These are phyloP conservation scores for Pterophyllum scalare DNA, from an alignment of 2,113 vertebrate genomes.

Conservation along the genomic window DNA sequence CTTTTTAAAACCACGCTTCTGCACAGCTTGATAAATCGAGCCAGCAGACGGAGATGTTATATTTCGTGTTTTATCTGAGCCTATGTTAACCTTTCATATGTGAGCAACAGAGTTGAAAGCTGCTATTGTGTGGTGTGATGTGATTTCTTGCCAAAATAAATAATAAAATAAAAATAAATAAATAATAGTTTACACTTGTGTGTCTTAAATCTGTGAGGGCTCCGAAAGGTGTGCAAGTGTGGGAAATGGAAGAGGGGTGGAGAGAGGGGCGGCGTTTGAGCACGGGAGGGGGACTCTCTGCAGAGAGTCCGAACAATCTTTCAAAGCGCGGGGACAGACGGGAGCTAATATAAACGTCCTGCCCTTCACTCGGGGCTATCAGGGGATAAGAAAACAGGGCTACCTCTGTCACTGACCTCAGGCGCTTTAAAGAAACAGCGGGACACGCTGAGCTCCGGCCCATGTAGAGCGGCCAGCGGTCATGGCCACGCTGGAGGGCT, in stretches of 20 bases:
- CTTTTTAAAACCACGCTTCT: not conserved
- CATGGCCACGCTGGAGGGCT: conserved; percentile 78
- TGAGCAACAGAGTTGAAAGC: not conserved
- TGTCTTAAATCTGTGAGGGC: not conserved
- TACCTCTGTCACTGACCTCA: conserved; percentile 68
- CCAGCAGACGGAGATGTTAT: not conserved
- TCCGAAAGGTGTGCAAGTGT: not conserved
- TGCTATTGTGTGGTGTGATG: not conserved
- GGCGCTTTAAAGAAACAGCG: conserved; percentile 51
- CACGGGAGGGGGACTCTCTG: conserved; percentile 46
- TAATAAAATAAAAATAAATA: not conserved
- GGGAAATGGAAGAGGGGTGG: conserved; percentile 11
- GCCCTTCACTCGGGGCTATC: conserved; percentile 71
- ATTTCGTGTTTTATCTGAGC: not conserved
- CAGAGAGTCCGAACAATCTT: conserved; percentile 38
- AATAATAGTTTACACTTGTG: not conserved
- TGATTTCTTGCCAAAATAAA: not conserved
- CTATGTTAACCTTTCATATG: not conserved
- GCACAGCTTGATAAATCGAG: not conserved
- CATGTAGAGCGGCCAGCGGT: conserved; percentile 58
- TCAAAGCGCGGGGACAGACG: conserved; percentile 52
- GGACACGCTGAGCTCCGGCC: conserved; percentile 43
- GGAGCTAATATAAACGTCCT: conserved; percentile 73
- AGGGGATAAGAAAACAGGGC: conserved; percentile 61
- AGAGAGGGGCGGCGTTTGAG: conserved; percentile 49